Percentiles rank a stretch among this genome's conserved stretches.
phyloP scores from a whole-genome alignment of 2,113 vertebrate species.

The Pollachius pollachius region DNA sequence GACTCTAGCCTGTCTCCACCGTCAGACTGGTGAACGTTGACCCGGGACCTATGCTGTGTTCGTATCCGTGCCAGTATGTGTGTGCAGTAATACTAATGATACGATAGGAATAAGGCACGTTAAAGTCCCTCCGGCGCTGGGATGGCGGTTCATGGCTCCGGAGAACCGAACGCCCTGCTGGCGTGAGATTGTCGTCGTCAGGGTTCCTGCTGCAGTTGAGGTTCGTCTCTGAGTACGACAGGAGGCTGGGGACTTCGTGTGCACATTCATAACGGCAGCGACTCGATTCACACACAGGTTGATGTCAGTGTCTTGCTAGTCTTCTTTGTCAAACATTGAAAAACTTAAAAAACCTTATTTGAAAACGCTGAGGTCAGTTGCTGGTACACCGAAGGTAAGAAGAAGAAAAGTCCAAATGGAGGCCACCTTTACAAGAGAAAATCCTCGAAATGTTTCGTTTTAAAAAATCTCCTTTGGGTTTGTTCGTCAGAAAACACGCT shows the following conservation, averaged over 20 bases:
- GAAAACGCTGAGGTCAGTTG: conserved; percentile 19
- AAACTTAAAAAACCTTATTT: conserved; percentile 2
- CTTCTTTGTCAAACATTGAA: background rate
- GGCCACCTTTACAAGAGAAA: conserved; percentile 38
- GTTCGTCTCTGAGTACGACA: conserved; percentile 12
- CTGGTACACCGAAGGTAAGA: conserved; percentile 46
- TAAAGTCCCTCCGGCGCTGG: conserved; percentile 45
- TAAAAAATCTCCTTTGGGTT: conserved; percentile 17
- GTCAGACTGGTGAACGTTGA: background rate
- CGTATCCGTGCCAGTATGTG: conserved; percentile 6
- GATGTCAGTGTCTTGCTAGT: background rate
- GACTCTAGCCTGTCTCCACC: conserved; percentile 9
- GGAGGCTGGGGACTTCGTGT: conserved; percentile 9
- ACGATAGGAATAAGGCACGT: conserved; percentile 65
- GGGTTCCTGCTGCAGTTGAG: conserved; percentile 29
- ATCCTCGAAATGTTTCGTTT: conserved; percentile 14
- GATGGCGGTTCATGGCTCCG: conserved; percentile 27
- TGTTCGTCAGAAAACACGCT: conserved; percentile 49
- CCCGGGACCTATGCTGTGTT: conserved; percentile 33
- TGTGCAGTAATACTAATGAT: background rate
- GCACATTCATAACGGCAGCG: background rate
- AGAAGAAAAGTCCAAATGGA: conserved; percentile 31
- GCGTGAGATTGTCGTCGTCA: conserved; percentile 61
- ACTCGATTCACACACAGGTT: no score
- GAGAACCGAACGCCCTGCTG: conserved; percentile 39